These are phyloP conservation scores for Synergus japonicus DNA, from an alignment of 2,888 invertebrate genomes.

Conservation along the genomic window DNA sequence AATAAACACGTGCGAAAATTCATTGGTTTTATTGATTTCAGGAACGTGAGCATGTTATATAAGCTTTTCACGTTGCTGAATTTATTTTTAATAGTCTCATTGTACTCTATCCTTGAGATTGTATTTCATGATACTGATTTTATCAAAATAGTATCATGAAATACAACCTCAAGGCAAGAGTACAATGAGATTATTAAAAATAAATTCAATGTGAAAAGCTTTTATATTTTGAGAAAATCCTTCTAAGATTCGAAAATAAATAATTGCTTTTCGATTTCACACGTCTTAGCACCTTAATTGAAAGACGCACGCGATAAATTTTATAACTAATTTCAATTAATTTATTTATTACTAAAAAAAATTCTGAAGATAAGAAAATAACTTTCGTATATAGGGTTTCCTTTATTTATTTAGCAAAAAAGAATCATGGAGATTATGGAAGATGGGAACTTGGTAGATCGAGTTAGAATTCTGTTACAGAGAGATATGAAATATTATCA, in stretches of 20 bases:
- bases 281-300: not conserved
- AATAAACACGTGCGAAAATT: not conserved
- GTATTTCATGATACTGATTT: not conserved
- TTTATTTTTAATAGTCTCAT: not conserved
- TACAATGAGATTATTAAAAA: too few species aligned
- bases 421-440: slow-evolving; percentile 89
- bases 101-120: not conserved
- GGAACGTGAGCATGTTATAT: not conserved
- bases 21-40: not conserved
- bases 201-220: too few species aligned
- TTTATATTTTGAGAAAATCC: not conserved
- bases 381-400: not conserved
- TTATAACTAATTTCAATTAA: not conserved
- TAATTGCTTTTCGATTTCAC: not conserved
- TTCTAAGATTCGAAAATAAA: not conserved
- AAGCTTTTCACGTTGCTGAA: not conserved
- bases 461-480: slow-evolving; percentile 89
- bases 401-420: not conserved
- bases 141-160: too few species aligned
- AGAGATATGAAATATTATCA: slow-evolving; percentile 91
- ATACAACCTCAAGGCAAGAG: too few species aligned
- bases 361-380: not conserved
- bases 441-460: slow-evolving; percentile 93
- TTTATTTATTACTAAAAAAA: not conserved
- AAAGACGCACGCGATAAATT: not conserved